Evolutionary conservation across 2,797 vertebrate species (phyloP), one percentile per base, ranked within the genome.

Genomic region (Sternarchorhynchus goeldii): DNA sequence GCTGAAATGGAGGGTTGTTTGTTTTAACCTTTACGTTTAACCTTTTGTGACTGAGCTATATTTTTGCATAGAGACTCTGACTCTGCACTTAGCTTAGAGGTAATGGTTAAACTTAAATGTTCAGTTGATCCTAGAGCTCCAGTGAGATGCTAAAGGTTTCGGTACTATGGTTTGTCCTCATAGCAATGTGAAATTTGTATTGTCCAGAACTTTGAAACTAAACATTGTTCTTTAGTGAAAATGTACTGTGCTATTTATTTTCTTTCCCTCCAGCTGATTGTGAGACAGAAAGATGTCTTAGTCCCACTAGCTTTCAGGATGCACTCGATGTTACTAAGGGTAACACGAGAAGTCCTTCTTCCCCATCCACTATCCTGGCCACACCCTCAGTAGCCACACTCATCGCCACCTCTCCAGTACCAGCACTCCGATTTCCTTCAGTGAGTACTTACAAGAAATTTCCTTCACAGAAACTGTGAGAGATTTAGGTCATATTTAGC

Each of bases 271-370:
- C 93, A 99, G 97, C 97, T 59, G 97, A 98, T 89, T 97, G 96
- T 0, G 97, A 98, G 92, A 98, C 94, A 0, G 97, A 98, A 0
- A 96, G 94, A 80, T 96, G 97, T 91, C 92, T 96, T 84, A 97
- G 96, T 91, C 95, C 96, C 73, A 96, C 96, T 0, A 95, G 96
- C 77, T 94, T 96, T 82, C 92, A 95, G 88, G 97, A 98, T 80
- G 86, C 91, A 21, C 89, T 89, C 0, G 95, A 96, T 74, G 80
- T 79, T 69, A 80, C 87, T 79, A 79, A 83, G 79, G 79, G 83
- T 76, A 82, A 80, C 81, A 67, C 83, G 31, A 85, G 82, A 69
- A 36, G 82, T 53, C 87, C 88, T 5, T 66, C 56, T n/a, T 85
- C 84, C 57, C 88, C 87, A 66, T 84, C 88, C 59, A 64, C 84